phyloP scores from a whole-genome alignment of 2,888 invertebrate species.

The Dascillus cervinus region DNA sequence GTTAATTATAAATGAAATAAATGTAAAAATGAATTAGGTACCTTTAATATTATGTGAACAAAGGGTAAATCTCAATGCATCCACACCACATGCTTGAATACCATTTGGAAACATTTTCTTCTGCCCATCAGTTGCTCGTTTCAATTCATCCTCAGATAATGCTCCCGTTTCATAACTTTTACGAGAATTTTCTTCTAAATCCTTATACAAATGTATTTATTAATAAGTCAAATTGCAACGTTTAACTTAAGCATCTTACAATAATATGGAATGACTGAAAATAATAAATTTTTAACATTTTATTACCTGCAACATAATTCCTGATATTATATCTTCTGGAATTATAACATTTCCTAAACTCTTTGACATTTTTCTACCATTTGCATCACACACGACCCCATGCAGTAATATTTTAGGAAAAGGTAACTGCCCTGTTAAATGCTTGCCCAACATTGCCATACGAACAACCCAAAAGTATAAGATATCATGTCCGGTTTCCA shows the following conservation, averaged over 20 bases:
- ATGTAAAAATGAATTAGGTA: too few relatives aligned
- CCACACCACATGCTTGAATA: constrained; percentile 96
- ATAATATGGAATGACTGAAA: too few relatives aligned
- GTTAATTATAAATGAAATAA: too few relatives aligned
- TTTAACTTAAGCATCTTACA: background rate
- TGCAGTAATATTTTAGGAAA: constrained; percentile 92
- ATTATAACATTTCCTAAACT: constrained; percentile 97
- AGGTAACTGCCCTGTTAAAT: constrained; percentile 83
- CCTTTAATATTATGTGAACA: constrained; percentile 41
- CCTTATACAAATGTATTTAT: constrained; percentile 18
- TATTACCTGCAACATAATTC: constrained; percentile 68
- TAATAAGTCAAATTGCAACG: background rate
- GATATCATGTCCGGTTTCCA: constrained; percentile 98
- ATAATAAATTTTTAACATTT: too few relatives aligned
- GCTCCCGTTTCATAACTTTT: constrained; percentile 29
- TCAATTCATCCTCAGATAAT: constrained; percentile 35
- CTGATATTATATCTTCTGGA: constrained; percentile 90
- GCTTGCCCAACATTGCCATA: constrained; percentile 96
- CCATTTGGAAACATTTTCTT: constrained; percentile 59
- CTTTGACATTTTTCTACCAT: constrained; percentile 99
- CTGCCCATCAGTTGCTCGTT: constrained; percentile 42
- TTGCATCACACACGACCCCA: constrained; percentile 95
- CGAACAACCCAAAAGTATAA: constrained; percentile 99
- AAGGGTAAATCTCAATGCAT: constrained; percentile 78
- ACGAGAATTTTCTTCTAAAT: constrained; percentile 27